These are phyloP conservation scores for Nibea coibor DNA, from an alignment of 2,113 vertebrate genomes.

Conservation along the genomic window DNA sequence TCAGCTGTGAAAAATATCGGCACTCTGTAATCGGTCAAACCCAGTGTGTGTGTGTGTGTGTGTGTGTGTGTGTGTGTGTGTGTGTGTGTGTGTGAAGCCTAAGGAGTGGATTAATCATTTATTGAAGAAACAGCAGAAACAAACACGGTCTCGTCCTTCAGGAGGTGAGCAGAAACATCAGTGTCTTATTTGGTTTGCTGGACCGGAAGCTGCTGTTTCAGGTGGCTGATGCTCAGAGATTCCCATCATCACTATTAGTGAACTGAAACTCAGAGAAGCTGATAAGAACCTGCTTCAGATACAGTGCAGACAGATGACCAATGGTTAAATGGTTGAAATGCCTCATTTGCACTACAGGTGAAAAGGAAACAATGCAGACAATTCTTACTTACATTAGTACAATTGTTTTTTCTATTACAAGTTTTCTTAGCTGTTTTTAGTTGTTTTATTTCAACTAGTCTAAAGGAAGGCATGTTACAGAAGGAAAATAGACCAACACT, in stretches of 20 bases:
- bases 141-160: constrained; percentile 57
- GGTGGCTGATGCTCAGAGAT: constrained; percentile 11
- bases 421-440: too few relatives aligned
- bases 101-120: constrained; percentile 78
- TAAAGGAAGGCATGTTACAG: too few relatives aligned
- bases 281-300: neutral
- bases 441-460: too few relatives aligned
- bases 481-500: too few relatives aligned
- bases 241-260: neutral
- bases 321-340: neutral
- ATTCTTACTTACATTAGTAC: neutral
- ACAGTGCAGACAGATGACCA: neutral
- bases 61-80: constrained; percentile 5
- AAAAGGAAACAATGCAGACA: too few relatives aligned
- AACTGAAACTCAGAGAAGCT: neutral
- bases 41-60: neutral
- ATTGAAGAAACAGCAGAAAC: constrained; percentile 65
- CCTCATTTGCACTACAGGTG: neutral
- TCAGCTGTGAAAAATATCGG: constrained; percentile 8
- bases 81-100: constrained; percentile 53
- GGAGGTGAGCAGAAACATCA: constrained; percentile 46
- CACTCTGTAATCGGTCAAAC: constrained; percentile 2
- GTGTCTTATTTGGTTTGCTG: constrained; percentile 37
- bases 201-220: constrained; percentile 37
- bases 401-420: too few relatives aligned